Evolutionary conservation across 2,113 vertebrate species (phyloP).

Genomic region (Oncorhynchus tshawytscha): DNA sequence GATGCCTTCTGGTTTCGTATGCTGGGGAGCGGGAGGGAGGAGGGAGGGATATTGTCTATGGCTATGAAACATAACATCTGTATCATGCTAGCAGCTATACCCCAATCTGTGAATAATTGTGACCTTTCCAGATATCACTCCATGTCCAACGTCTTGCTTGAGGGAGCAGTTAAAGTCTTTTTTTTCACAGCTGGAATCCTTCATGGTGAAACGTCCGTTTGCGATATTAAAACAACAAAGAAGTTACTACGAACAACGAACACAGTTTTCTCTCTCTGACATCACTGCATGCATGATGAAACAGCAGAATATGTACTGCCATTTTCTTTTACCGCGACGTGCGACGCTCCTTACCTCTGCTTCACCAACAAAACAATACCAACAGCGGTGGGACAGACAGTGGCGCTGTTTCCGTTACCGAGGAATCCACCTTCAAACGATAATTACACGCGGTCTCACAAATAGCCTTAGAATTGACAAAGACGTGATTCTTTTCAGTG

Average conservation of each 20-base stretch:
- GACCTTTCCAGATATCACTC: neutral
- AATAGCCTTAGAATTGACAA: slow-evolving; percentile 77
- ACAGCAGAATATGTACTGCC: too few relatives aligned
- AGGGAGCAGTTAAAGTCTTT: neutral
- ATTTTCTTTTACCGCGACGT: too few relatives aligned
- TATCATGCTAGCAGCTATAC: neutral
- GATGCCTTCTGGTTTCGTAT: slow-evolving; percentile 76
- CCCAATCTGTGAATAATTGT: neutral
- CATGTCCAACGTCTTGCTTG: neutral
- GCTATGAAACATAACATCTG: slow-evolving; percentile 5
- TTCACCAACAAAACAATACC: too few relatives aligned
- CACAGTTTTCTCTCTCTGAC: too few relatives aligned
- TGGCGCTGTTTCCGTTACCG: neutral
- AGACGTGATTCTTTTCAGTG: neutral
- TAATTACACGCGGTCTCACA: slow-evolving; percentile 74
- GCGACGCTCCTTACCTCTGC: too few relatives aligned
- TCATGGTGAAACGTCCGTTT: too few relatives aligned
- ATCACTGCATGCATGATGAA: too few relatives aligned
- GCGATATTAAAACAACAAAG: too few relatives aligned
- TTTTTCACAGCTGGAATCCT: neutral
- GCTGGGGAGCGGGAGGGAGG: slow-evolving; percentile 54
- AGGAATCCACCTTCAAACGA: slow-evolving; percentile 20
- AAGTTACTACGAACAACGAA: too few relatives aligned
- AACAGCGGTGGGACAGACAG: too few relatives aligned
- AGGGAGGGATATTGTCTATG: neutral